Evolutionary conservation across 2,797 vertebrate species (phyloP), one percentile per base, ranked within the genome.

Genomic region (Pygocentrus nattereri): DNA sequence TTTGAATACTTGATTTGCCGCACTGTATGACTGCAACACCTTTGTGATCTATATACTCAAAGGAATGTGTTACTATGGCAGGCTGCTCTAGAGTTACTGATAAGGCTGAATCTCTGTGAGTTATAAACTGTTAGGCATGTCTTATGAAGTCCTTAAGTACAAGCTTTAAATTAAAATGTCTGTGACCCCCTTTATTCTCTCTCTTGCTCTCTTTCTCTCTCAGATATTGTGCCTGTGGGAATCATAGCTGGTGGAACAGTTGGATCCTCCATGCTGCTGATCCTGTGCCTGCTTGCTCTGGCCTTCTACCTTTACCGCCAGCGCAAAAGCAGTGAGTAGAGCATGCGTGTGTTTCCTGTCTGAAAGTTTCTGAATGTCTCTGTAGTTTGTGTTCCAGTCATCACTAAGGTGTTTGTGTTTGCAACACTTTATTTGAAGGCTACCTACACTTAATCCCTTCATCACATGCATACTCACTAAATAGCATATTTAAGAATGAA

Each of bases 221-320:
- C 91, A 99, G 98, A 99, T 90, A 96, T 96, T 11, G 86, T 98
- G 80, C 96, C 97, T 0, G 96, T 99, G 88, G 97, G 97, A 75
- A 95, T 98, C 90, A 98, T 99, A 19, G 97, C 96, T 0, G 97
- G 93, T 0, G 95, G 95, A 84, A 97, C 97, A 58, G 97, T 97
- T 7, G 96, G 95, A 0, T 95, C 95, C 0, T 95, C 95, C 85
- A 92, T 97, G 74, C 92, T 99, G 44, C 92, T 99, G 56, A 88
- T 99, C 30, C 87, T 96, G 87, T 86, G 95, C 82, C 95, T 99
- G 34, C 81, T 92, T 19, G 93, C 92, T 0, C 91, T 98, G 49
- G 92, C 92, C 87, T 96, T 97, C 91, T 95, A 98, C 93, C 92
- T 99, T 15, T 98, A 98, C 91, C 95, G 96, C 78, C 97, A 97